A percentile compares a stretch with the other conserved stretches of the same genome.
phyloP scores from a whole-genome alignment of 2,888 invertebrate genomes.

The Hydropsyche betteni region DNA sequence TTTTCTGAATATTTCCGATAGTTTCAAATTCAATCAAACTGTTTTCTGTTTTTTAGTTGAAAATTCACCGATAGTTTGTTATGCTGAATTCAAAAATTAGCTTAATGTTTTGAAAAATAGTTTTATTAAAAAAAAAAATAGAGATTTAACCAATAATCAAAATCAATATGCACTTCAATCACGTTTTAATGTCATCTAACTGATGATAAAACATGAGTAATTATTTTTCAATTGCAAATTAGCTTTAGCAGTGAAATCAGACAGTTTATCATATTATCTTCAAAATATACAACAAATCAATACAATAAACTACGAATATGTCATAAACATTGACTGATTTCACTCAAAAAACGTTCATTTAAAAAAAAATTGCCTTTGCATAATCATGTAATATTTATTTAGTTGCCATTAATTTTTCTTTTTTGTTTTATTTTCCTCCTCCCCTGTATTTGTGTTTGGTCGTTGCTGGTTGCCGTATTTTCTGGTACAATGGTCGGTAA shows the following conservation, averaged over 20 bases:
- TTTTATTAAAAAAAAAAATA: no score
- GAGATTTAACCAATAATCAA: neutral
- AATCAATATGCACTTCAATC: neutral
- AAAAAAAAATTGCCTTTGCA: neutral
- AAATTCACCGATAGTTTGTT: no score
- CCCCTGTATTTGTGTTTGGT: constrained; percentile 47
- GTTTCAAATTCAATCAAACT: no score
- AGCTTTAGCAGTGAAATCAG: constrained; percentile 1
- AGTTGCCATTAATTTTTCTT: constrained; percentile 52
- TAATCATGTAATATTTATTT: constrained; percentile 29
- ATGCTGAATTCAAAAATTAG: no score
- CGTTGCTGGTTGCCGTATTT: constrained; percentile 51
- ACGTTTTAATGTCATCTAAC: neutral
- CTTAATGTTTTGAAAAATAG: no score
- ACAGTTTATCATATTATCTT: no score
- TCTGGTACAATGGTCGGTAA: constrained; percentile 38
- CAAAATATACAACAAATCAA: no score
- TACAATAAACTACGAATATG: no score
- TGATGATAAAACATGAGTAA: neutral
- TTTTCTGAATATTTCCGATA: no score
- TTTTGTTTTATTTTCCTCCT: constrained; percentile 53
- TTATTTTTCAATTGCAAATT: neutral
- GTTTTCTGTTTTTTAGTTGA: no score
- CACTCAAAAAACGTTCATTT: no score
- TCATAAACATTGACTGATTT: no score